Evolutionary conservation across 2,113 vertebrate species (phyloP).

Genomic region (Bujurquina vittata): DNA sequence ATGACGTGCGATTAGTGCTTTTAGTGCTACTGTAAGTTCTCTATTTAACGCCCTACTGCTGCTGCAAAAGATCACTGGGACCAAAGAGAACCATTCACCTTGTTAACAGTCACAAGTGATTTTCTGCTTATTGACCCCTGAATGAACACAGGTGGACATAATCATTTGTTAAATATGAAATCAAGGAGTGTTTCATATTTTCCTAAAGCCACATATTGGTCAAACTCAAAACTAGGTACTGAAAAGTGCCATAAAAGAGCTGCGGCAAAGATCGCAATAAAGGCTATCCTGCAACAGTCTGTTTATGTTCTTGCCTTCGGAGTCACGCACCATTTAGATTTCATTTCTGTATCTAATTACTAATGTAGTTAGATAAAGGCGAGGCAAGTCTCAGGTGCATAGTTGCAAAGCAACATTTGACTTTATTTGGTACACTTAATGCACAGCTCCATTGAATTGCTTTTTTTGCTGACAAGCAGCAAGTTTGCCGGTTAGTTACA

Average conservation of each 20-base stretch:
- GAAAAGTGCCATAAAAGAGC: neutral
- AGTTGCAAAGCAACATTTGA: neutral
- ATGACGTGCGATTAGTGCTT: conserved; percentile 27
- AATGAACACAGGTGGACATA: conserved; percentile 1
- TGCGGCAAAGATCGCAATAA: neutral
- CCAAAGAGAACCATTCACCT: conserved; percentile 15
- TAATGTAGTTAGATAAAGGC: neutral
- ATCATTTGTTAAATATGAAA: conserved; percentile 9
- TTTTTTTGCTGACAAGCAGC: neutral
- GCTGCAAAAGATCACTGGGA: conserved; percentile 40
- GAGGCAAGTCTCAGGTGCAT: neutral
- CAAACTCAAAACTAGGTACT: neutral
- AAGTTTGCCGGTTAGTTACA: neutral
- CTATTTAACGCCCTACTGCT: conserved; percentile 51
- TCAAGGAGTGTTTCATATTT: neutral
- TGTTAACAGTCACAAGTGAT: conserved; percentile 54
- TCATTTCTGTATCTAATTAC: neutral
- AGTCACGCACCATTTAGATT: neutral
- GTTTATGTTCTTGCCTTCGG: neutral
- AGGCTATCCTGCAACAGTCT: neutral
- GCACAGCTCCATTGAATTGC: neutral
- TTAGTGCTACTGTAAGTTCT: conserved; percentile 27
- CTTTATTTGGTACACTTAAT: neutral
- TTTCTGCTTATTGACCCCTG: conserved; percentile 3
- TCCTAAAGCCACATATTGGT: neutral